These are phyloP conservation scores for Hyperoodon ampullatus DNA, from an alignment of 2,113 vertebrate species.

Conservation along the genomic window DNA sequence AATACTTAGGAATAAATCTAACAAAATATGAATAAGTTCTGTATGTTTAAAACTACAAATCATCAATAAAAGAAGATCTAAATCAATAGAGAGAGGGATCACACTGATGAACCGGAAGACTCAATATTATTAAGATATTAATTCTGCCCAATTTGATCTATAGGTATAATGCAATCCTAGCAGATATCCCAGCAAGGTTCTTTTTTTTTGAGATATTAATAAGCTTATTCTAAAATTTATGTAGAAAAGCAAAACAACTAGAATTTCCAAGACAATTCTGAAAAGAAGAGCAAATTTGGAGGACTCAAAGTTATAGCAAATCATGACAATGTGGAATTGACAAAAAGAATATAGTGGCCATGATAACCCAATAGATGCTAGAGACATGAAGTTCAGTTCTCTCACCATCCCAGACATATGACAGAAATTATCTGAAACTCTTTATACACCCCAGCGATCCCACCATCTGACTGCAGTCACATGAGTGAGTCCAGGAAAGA, in stretches of 20 bases:
- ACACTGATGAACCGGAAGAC: neutral
- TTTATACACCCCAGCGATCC: too few species aligned
- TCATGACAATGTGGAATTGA: neutral
- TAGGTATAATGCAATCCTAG: neutral
- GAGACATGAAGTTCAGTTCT: neutral
- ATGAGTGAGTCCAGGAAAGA: too few species aligned
- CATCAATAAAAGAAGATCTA: too few species aligned
- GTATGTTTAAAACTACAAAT: too few species aligned
- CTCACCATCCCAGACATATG: too few species aligned
- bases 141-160: neutral
- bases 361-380: neutral
- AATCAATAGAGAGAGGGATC: too few species aligned
- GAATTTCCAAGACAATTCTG: neutral
- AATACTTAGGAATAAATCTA: neutral
- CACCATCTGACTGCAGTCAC: too few species aligned
- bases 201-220: neutral
- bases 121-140: neutral
- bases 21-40: too few species aligned
- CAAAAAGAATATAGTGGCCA: neutral
- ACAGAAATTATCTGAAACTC: neutral
- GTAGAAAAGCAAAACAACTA: neutral
- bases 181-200: neutral
- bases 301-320: neutral
- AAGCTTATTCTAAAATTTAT: neutral
- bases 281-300: neutral